Percentiles rank a stretch among this genome's conserved stretches.
Evolutionary conservation across 2,797 vertebrate species (phyloP).

Genomic region (Podarcis lilfordi): DNA sequence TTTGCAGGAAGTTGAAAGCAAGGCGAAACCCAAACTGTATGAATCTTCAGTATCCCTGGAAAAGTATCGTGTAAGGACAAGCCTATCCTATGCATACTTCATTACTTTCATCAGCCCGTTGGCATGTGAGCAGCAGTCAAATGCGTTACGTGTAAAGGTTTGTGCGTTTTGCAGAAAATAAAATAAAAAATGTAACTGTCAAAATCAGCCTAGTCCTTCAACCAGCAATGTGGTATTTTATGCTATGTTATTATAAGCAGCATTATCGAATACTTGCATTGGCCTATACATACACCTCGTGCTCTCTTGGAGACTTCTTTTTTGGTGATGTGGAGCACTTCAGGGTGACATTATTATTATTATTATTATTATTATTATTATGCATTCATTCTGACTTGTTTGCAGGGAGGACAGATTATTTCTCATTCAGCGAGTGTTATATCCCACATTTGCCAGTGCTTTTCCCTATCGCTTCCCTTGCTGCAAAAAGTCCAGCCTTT

Average conservation of each 20-base stretch:
- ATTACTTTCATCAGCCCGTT: constrained; percentile 5
- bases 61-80: constrained; percentile 16
- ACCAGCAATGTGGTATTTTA: neutral
- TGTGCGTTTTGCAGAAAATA: neutral
- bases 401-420: too few relatives aligned
- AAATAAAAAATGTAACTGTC: neutral
- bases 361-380: too few relatives aligned
- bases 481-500: too few relatives aligned
- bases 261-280: neutral
- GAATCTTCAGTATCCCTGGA: neutral
- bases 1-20: neutral
- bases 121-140: neutral
- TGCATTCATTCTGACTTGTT: too few relatives aligned
- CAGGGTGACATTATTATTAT: too few relatives aligned
- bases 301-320: neutral
- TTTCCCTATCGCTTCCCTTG: too few relatives aligned
- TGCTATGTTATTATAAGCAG: neutral
- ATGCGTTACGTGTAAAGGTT: neutral
- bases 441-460: too few relatives aligned
- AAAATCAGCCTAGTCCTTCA: neutral
- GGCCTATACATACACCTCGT: neutral
- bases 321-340: too few relatives aligned
- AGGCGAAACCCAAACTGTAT: neutral
- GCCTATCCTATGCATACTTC: neutral
- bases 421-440: too few relatives aligned